A percentile compares a stretch with the other conserved stretches of the same genome.
These are phyloP conservation scores for Tillus elongatus DNA, from an alignment of 2,888 invertebrate genomes.

Conservation along the genomic window DNA sequence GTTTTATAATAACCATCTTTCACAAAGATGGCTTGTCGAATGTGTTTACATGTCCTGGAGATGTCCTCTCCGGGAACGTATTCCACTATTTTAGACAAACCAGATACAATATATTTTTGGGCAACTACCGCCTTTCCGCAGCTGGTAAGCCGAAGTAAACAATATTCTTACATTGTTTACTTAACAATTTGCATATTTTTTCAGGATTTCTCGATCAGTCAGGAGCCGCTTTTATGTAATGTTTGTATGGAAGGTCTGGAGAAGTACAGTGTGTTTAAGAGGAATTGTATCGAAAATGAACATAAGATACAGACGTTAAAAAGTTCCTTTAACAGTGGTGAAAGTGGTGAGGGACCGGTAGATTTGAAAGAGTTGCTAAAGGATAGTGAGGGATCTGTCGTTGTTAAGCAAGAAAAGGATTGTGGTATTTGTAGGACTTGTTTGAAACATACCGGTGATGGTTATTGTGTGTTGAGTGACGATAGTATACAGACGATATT, in stretches of 20 bases:
- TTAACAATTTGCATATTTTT: slow-evolving; percentile 1
- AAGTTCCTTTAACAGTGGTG: too few species aligned
- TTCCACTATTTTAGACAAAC: not conserved
- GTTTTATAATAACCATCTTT: too few species aligned
- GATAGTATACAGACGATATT: not conserved
- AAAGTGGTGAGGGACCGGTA: not conserved
- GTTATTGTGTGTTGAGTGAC: not conserved
- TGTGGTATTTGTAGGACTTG: not conserved
- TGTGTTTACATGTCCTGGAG: not conserved
- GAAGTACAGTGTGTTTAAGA: not conserved
- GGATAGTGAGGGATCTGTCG: too few species aligned
- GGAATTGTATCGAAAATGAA: not conserved
- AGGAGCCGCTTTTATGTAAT: not conserved
- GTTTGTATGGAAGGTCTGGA: not conserved
- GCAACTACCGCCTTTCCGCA: too few species aligned
- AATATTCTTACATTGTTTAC: too few species aligned
- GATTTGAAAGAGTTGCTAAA: not conserved
- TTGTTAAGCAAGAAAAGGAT: not conserved
- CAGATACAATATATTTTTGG: too few species aligned
- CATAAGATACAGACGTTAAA: not conserved
- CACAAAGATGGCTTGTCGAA: slow-evolving; percentile 2
- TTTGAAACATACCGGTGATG: not conserved
- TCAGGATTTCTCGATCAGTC: not conserved
- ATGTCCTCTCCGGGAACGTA: not conserved
- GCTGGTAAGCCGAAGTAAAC: too few species aligned